Base-by-base conservation (phyloP, 2,888 invertebrate species). In the Molanna angustata region DNA sequence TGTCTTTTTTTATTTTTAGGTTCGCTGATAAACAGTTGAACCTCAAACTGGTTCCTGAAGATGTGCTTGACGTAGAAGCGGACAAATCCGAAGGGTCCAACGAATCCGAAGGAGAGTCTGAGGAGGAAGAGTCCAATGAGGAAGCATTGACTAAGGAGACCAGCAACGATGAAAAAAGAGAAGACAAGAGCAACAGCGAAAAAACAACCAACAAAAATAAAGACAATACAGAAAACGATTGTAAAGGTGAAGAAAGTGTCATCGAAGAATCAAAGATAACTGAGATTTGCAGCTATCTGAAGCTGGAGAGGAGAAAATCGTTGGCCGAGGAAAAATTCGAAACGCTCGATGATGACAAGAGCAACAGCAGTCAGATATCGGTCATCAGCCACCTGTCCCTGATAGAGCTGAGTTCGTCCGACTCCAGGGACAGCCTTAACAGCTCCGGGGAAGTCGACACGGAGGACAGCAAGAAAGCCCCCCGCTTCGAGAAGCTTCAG, bases 21-120 rank as follows among this genome's bases (percentile, higher is more conserved):
- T 55, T 48, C 16, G 55, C 47, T 11, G 48, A 51, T 14, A 48
- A 55, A 18, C 55, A 55, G 35, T 16, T 17, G 11, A 48, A 17
- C 11, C 20, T 55, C 9, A 45, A 40, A n/a, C 39, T 55, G 7
- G 55, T 43, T 1, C 43, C 40, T 22, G 49, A 54, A 41, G 21
- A 32, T 16, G 49, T 54, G 13, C 14, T 16, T 2, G 54, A 54
- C 20, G 19, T 9, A 2, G 43, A 43, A 6, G 49, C 22, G 11
- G 45, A 49, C 19, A 49, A 45, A 11, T 54, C 54, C 7, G 49
- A 49, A 18, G 31, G 41, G 16, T 27, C 32, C n/a, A 32, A 39
- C 4, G 44, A 44, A n/a, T n/a, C n/a, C n/a, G n/a, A n/a, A 33
- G 33, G 33, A 20, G 50, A 50, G 1, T 17, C 19, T 1, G 35